phyloP scores from a whole-genome alignment of 2,797 vertebrate genomes.

The Fratercula arctica region DNA sequence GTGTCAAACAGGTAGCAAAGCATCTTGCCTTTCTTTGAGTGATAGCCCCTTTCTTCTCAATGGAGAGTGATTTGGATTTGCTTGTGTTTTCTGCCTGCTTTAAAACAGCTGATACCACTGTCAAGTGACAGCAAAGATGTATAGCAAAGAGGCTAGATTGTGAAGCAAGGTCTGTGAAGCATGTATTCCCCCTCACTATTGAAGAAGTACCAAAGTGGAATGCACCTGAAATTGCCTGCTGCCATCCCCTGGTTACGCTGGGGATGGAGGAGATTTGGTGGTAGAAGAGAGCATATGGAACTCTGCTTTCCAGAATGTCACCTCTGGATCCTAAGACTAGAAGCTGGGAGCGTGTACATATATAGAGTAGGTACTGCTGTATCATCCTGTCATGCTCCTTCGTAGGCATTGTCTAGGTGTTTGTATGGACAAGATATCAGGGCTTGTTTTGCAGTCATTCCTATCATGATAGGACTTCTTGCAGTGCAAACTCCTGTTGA shows the following conservation, averaged over 20 bases:
- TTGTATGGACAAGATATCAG: not conserved
- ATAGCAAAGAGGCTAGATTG: not conserved
- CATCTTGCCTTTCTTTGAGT: not conserved
- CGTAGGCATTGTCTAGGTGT: not conserved
- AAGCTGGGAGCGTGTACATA: not conserved
- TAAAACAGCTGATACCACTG: not conserved
- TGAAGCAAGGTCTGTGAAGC: not conserved
- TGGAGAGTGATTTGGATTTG: not conserved
- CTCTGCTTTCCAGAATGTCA: not conserved
- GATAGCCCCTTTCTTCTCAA: not conserved
- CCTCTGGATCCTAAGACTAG: not conserved
- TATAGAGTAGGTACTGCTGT: not conserved
- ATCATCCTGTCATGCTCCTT: not conserved
- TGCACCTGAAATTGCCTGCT: not conserved
- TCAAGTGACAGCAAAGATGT: not conserved
- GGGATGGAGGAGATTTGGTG: not conserved
- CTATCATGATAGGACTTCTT: fast-evolving
- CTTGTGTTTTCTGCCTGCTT: not conserved
- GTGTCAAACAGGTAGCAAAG: not conserved
- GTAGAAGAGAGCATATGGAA: not conserved
- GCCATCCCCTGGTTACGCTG: not conserved
- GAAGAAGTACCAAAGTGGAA: not conserved
- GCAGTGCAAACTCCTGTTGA: not conserved
- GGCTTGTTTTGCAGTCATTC: not conserved
- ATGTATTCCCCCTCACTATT: not conserved